These are phyloP conservation scores for Argya squamiceps DNA, from an alignment of 2,797 vertebrate species.

Conservation along the genomic window DNA sequence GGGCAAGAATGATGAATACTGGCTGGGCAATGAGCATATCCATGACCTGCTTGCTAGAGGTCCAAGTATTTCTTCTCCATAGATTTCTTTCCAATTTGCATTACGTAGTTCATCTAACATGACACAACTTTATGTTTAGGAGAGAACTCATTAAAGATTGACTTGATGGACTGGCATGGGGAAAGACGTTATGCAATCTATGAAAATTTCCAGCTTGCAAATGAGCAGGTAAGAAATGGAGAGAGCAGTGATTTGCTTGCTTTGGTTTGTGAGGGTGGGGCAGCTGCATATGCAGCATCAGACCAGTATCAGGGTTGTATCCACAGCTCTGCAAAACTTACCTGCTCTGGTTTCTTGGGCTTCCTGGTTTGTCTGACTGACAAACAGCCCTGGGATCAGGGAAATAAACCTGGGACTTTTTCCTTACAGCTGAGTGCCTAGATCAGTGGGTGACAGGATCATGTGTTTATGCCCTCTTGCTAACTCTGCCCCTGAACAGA, in stretches of 20 bases:
- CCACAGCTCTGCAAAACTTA: neutral
- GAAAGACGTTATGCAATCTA: constrained; percentile 82
- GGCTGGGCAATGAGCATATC: constrained; percentile 90
- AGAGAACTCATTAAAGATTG: constrained; percentile 85
- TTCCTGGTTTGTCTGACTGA: neutral
- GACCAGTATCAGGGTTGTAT: neutral
- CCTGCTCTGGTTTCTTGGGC: neutral
- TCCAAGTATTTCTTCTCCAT: constrained; percentile 34
- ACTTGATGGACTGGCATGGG: constrained; percentile 89
- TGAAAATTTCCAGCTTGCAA: constrained; percentile 83
- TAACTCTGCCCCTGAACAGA: neutral
- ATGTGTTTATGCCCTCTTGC: accelerated
- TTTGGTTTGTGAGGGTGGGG: neutral
- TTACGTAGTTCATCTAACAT: neutral
- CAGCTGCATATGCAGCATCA: neutral
- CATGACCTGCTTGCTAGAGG: constrained; percentile 78
- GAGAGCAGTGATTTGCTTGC: neutral
- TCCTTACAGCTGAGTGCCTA: neutral
- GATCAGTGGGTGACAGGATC: neutral
- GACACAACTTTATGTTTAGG: constrained; percentile 68
- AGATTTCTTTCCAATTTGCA: neutral
- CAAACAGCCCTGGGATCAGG: neutral
- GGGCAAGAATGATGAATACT: constrained; percentile 88
- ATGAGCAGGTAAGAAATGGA: constrained; percentile 78
- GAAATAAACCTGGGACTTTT: neutral